Evolutionary conservation across 2,113 vertebrate species (phyloP).

Genomic region (Passer montanus): DNA sequence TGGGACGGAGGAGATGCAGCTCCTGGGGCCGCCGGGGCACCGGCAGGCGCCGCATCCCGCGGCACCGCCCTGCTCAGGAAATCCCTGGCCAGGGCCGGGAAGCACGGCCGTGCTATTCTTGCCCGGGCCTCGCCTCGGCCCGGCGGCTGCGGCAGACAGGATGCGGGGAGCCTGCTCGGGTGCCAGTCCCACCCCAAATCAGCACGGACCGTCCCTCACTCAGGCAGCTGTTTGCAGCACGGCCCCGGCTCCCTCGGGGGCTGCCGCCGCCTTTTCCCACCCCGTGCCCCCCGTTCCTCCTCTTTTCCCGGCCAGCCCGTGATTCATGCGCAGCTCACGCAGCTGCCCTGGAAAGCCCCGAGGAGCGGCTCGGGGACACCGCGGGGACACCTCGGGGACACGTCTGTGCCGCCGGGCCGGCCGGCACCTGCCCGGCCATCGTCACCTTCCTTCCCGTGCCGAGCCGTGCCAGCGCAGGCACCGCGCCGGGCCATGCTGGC

Average conservation of each 20-base stretch:
- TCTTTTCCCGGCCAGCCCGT: neutral
- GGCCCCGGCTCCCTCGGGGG: neutral
- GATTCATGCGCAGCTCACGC: constrained; percentile 13
- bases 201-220: accelerated
- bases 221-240: neutral
- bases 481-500: neutral
- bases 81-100: neutral
- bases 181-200: neutral
- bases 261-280: neutral
- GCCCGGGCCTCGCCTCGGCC: neutral
- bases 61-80: neutral
- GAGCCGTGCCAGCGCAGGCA: neutral
- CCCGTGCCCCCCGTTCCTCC: neutral
- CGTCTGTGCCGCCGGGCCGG: neutral
- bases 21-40: neutral
- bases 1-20: accelerated
- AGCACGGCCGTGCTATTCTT: constrained; percentile 1
- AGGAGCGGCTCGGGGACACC: neutral
- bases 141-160: neutral
- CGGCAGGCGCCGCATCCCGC: neutral
- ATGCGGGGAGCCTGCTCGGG: neutral
- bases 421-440: neutral
- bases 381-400: neutral
- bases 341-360: constrained; percentile 41
- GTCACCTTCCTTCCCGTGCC: constrained; percentile 3